Base-by-base conservation (phyloP, 2,113 vertebrate species). In the Crotalus tigris region DNA sequence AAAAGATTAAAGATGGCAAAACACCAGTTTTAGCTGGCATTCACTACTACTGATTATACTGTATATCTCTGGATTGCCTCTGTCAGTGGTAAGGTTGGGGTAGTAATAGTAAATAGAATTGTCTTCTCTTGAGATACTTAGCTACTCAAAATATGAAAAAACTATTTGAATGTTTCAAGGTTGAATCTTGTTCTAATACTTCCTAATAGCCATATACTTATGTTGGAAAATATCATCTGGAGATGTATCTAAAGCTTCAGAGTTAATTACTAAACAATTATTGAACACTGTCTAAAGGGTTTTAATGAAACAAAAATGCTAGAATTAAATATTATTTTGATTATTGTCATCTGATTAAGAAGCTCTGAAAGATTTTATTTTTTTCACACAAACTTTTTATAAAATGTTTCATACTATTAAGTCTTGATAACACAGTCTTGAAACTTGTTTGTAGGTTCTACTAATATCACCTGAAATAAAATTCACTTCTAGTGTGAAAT, bases 381-480 rank as follows among this genome's bases (percentile, higher is more conserved):
- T 69, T 81, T 19, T 17, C 12, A 19, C 15, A 57, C 33, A 39
- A 5, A 81, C 90, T 54, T 61, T 57, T 69, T 94, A 96, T 93
- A 93, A 96, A 95, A 91, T n/a, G 93, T 91, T 95, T 96, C 95
- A 95, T 93, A 95, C 93, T 95, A 95, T 93, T 95, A 94, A 94
- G 90, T 90, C 75, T 93, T 93, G 85, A 90, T 96, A 95, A 96
- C 93, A 93, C 87, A 87, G 93, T 90, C 96, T 93, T 90, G 92
- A 94, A 93, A 95, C 92, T 93, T 87, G 93, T n/a, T 93, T 33
- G 91, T 86, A 87, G 54, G 95, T 93, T 94, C 96, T 96, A 96
- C 95, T 46, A 92, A 93, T 94, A 96, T 96, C 75, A 94, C 91
- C 85, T 0, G 11, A 94, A 96, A 95, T 94, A 96, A 88, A 88